Evolutionary conservation across 2,797 vertebrate species (phyloP).

Genomic region (Propithecus perrieri): DNA sequence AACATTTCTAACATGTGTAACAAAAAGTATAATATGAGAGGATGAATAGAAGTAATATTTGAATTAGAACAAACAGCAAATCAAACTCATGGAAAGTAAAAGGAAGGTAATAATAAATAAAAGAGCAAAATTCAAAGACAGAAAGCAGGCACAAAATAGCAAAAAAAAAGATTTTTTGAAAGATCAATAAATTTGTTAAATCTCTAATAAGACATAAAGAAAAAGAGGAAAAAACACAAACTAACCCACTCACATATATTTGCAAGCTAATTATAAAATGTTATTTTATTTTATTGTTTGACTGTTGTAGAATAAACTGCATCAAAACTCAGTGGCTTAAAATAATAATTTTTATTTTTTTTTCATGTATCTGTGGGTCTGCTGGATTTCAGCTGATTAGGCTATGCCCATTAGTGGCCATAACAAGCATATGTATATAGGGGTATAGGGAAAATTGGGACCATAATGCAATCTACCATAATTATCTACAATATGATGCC

Average conservation of each 20-base stretch:
- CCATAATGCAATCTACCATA: not conserved
- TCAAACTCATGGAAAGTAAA: not conserved
- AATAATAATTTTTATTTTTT: not conserved
- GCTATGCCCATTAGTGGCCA: not conserved
- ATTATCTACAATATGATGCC: not conserved
- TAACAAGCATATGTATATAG: rapidly evolving
- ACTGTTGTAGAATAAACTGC: not conserved
- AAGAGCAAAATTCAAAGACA: not conserved
- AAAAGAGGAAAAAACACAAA: not conserved
- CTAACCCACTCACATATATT: not conserved
- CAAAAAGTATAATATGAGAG: not conserved
- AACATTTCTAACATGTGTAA: not conserved
- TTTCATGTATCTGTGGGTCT: not conserved
- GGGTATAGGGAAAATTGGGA: not conserved
- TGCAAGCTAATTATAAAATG: not conserved
- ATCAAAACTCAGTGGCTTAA: not conserved
- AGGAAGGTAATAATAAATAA: not conserved
- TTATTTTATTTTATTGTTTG: not conserved
- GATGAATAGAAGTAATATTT: not conserved
- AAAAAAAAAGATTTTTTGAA: not conserved
- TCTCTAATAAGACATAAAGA: not conserved
- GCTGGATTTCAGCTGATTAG: not conserved
- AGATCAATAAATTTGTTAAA: not conserved
- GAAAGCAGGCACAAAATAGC: not conserved
- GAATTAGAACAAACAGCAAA: not conserved